These are phyloP conservation scores for Mayetiola destructor DNA, from an alignment of 2,888 invertebrate genomes.

Conservation along the genomic window DNA sequence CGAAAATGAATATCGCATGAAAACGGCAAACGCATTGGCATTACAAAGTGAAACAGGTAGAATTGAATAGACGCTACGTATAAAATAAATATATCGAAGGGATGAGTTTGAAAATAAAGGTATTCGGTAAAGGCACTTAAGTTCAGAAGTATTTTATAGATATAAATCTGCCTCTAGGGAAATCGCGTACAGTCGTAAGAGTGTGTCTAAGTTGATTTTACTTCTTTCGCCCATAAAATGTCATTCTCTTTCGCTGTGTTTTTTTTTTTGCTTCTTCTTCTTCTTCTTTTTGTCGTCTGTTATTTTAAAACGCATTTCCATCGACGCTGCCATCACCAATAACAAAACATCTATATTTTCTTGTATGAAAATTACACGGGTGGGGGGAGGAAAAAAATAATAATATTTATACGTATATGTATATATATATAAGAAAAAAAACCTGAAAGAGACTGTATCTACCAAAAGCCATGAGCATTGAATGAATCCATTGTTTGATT, in stretches of 20 bases:
- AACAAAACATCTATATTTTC: conserved; percentile 9
- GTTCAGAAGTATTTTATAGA: conserved; percentile 17
- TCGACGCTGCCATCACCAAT: not conserved
- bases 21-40: conserved; percentile 8
- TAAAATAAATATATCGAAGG: not conserved
- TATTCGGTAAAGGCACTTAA: conserved; percentile 14
- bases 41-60: not conserved
- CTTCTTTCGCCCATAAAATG: conserved; percentile 17
- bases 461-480: no score
- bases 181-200: conserved; percentile 15
- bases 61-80: conserved; percentile 6
- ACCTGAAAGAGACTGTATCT: no score
- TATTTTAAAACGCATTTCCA: conserved; percentile 12
- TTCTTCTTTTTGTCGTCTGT: conserved; percentile 4
- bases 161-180: conserved; percentile 17
- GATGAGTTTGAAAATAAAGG: conserved; percentile 4
- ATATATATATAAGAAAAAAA: no score
- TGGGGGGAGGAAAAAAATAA: not conserved
- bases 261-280: not conserved
- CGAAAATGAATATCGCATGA: not conserved
- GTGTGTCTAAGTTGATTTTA: conserved; percentile 17
- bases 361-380: not conserved
- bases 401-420: no score
- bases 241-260: conserved; percentile 16
- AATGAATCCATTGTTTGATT: no score